Conservation (phyloP, 2,113 vertebrate genomes). For the Andinoacara biseriatus region DNA sequence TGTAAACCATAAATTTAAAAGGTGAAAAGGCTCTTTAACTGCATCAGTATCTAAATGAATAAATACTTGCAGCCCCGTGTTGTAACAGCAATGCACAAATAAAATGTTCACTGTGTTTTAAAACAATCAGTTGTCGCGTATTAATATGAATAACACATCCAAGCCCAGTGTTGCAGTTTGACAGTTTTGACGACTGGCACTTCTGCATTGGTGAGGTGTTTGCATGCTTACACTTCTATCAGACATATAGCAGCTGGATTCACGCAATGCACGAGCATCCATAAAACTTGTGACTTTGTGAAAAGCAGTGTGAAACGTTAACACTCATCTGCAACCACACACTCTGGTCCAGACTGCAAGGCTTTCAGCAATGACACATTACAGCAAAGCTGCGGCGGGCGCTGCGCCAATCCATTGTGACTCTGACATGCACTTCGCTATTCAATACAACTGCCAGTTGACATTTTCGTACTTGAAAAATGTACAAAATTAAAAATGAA, state of each 20-base stretch:
- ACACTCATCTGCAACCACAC: neutral
- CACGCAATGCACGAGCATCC: accelerated
- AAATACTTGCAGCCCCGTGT: neutral
- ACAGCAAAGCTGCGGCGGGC: accelerated
- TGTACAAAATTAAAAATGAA: too few relatives aligned
- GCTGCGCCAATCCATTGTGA: neutral
- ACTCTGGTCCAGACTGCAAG: neutral
- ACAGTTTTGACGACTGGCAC: neutral
- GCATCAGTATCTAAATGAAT: too few relatives aligned
- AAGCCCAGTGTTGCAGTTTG: neutral
- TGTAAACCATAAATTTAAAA: too few relatives aligned
- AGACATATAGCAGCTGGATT: neutral
- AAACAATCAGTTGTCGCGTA: accelerated
- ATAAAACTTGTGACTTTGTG: neutral
- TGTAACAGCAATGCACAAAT: neutral
- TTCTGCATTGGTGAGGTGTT: neutral
- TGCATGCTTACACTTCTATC: neutral
- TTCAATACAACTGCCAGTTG: too few relatives aligned
- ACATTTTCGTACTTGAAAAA: too few relatives aligned
- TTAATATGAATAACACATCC: neutral
- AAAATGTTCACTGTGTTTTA: neutral
- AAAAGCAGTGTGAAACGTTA: neutral
- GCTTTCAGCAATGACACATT: accelerated
- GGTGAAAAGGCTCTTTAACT: neutral
- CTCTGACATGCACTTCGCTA: neutral